These are phyloP conservation scores for Luehdorfia chinensis DNA, from an alignment of 1,140 invertebrate species.

Conservation along the genomic window DNA sequence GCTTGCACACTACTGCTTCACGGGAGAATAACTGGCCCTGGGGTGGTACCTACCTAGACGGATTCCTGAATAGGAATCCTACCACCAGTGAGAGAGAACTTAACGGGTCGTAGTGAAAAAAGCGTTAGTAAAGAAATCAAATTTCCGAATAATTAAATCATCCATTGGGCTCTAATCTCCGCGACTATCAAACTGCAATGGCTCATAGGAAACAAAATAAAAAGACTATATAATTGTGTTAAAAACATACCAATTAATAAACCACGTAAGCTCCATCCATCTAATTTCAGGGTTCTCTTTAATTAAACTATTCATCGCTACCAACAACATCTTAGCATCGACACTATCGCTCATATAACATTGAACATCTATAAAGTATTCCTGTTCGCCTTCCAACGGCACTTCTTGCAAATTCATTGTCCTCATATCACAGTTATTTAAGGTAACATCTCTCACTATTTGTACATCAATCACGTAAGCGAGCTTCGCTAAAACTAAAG, in stretches of 20 bases:
- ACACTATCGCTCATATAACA: slow-evolving; percentile 50
- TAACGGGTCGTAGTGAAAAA: too few species aligned
- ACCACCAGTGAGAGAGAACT: too few species aligned
- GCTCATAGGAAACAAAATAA: too few species aligned
- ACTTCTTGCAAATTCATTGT: slow-evolving; percentile 55
- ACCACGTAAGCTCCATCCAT: slow-evolving; percentile 62
- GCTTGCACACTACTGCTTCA: too few species aligned
- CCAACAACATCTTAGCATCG: slow-evolving; percentile 44
- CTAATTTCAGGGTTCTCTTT: slow-evolving; percentile 51
- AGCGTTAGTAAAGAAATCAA: too few species aligned
- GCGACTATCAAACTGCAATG: too few species aligned
- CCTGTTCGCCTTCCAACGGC: slow-evolving; percentile 41
- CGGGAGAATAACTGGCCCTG: too few species aligned
- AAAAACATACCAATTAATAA: slow-evolving; percentile 56
- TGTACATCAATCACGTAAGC: slow-evolving; percentile 66
- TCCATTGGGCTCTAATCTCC: too few species aligned
- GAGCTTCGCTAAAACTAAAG: slow-evolving; percentile 53
- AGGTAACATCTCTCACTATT: slow-evolving; percentile 53
- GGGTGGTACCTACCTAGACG: too few species aligned
- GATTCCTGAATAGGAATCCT: too few species aligned
- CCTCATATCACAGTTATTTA: slow-evolving; percentile 55
- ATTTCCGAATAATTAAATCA: too few species aligned
- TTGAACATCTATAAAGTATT: slow-evolving; percentile 56
- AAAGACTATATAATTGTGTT: slow-evolving; percentile 11
- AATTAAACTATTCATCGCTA: slow-evolving; percentile 52